Evolutionary conservation across 2,113 vertebrate species (phyloP).

Genomic region (Pogona vitticeps): DNA sequence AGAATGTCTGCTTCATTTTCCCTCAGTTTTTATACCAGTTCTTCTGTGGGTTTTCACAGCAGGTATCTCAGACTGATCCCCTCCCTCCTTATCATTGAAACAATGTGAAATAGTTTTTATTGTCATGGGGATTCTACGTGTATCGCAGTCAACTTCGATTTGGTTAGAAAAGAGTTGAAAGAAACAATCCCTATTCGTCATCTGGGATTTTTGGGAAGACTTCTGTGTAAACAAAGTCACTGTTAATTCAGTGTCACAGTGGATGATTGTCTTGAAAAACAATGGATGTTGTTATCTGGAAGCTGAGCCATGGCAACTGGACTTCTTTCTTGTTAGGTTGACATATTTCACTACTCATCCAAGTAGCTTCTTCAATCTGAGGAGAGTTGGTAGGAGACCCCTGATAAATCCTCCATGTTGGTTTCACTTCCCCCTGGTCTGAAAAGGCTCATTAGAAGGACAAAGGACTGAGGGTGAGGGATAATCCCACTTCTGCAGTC

Average conservation of each 20-base stretch:
- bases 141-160: neutral
- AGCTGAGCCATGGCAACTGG: too few relatives aligned
- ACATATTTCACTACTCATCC: too few relatives aligned
- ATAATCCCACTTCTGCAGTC: too few relatives aligned
- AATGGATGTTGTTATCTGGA: neutral
- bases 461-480: too few relatives aligned
- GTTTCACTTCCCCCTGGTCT: too few relatives aligned
- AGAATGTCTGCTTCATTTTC: conserved; percentile 99
- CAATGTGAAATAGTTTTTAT: neutral
- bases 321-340: too few relatives aligned
- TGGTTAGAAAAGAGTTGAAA: neutral
- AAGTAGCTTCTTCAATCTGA: too few relatives aligned
- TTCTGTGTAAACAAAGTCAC: neutral
- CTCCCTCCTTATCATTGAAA: neutral
- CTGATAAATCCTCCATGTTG: too few relatives aligned
- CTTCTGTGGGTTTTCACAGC: conserved; percentile 99
- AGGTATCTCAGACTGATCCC: conserved; percentile 77
- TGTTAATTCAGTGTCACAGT: neutral
- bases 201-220: neutral
- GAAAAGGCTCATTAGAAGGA: too few relatives aligned
- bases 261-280: neutral
- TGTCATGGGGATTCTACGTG: neutral
- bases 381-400: too few relatives aligned
- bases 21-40: conserved; percentile 99
- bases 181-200: neutral